phyloP scores from a whole-genome alignment of 1,140 invertebrate genomes.

The Drosophila sechellia region DNA sequence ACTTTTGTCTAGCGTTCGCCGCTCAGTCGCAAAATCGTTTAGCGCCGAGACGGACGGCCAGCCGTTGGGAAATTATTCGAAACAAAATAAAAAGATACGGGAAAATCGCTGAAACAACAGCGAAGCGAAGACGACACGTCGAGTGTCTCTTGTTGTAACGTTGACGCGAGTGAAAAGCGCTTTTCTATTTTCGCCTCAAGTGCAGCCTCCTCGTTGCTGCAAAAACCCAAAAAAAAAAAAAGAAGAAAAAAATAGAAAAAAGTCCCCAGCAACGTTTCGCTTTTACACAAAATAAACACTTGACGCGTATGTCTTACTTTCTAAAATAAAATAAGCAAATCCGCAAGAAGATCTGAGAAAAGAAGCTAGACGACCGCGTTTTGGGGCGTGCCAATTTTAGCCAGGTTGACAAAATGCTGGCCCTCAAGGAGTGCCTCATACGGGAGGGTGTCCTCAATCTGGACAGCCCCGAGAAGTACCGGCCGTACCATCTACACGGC shows the following conservation, averaged over 20 bases:
- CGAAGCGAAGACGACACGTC: conserved; percentile 29
- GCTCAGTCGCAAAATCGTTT: conserved; percentile 78
- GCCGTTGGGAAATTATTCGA: conserved; percentile 48
- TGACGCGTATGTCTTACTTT: conserved; percentile 69
- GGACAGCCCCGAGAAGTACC: conserved; percentile 52
- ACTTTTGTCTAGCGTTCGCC: conserved; percentile 73
- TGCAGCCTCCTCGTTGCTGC: conserved; percentile 44
- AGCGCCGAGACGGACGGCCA: conserved; percentile 69
- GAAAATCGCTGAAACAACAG: conserved; percentile 31
- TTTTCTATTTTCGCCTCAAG: conserved; percentile 83
- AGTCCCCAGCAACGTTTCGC: conserved; percentile 19
- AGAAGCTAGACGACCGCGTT: conserved; percentile 31
- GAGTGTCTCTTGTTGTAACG: conserved; percentile 60
- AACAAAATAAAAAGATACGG: conserved; percentile 16
- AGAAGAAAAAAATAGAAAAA: background rate
- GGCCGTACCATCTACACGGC: conserved; percentile 52
- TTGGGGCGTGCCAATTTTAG: conserved; percentile 34
- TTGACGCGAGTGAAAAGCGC: conserved; percentile 73
- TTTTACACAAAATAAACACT: conserved; percentile 47
- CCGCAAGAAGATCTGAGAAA: conserved; percentile 36
- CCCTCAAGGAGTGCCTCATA: conserved; percentile 82
- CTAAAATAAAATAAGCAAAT: conserved; percentile 67
- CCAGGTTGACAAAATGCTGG: conserved; percentile 57
- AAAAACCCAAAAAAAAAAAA: conserved; percentile 23
- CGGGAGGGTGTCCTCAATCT: conserved; percentile 81